A percentile compares a stretch with the other conserved stretches of the same genome.
phyloP scores from a whole-genome alignment of 2,797 vertebrate genomes.

The Luscinia megarhynchos region DNA sequence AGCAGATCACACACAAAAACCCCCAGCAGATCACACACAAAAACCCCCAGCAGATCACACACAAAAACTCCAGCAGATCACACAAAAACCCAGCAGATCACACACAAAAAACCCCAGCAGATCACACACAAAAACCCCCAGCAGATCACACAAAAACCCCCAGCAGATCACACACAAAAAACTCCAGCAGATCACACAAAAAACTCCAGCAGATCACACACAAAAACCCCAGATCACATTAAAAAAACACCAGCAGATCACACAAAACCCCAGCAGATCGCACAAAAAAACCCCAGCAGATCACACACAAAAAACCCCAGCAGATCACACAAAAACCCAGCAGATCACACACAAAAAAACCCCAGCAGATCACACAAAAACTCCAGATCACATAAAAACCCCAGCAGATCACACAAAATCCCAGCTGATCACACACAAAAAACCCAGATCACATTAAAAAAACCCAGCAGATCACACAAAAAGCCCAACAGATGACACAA shows the following conservation, averaged over 20 bases:
- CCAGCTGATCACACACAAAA: too few species aligned
- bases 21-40: background rate
- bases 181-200: too few species aligned
- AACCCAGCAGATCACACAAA: too few species aligned
- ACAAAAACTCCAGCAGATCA: background rate
- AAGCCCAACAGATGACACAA: background rate
- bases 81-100: too few species aligned
- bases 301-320: background rate
- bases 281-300: background rate
- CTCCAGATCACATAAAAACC: background rate
- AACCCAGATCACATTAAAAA: background rate
- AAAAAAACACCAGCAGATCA: background rate
- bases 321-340: background rate
- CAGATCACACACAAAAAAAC: background rate
- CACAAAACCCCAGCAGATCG: too few species aligned
- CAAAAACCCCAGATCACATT: background rate
- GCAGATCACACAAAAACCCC: background rate
- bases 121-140: too few species aligned
- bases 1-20: background rate
- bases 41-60: background rate
- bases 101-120: too few species aligned
- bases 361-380: too few species aligned
- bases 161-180: background rate
- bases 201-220: background rate
- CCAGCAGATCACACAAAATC: background rate